These are phyloP conservation scores for Heliothis peltigera DNA, from an alignment of 2,888 invertebrate genomes.

Conservation along the genomic window DNA sequence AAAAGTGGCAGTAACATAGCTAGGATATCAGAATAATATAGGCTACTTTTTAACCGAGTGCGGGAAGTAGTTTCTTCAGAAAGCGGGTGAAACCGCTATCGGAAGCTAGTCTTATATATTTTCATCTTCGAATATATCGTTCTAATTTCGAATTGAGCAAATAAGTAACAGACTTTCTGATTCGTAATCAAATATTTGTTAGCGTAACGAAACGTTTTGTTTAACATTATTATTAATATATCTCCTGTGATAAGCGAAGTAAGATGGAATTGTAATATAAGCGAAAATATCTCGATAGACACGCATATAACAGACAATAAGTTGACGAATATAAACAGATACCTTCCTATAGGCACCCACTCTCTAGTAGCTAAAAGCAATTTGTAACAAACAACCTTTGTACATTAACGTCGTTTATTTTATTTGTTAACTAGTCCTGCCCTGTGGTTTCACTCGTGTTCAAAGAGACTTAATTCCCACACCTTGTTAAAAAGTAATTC, in stretches of 20 bases:
- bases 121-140: conserved; percentile 1
- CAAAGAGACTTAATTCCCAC: no score
- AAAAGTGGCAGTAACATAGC: no score
- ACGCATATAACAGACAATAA: background rate
- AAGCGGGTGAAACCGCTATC: no score
- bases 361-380: background rate
- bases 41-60: no score
- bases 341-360: background rate
- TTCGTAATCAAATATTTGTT: background rate
- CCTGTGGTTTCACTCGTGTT: no score
- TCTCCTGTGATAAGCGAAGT: background rate
- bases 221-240: background rate
- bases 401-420: background rate
- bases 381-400: background rate
- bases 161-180: no score
- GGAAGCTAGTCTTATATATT: no score
- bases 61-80: no score
- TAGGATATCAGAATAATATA: no score
- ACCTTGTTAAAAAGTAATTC: no score
- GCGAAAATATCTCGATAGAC: background rate
- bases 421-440: no score
- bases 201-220: background rate
- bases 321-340: background rate
- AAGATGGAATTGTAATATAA: background rate
- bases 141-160: background rate